A percentile compares a stretch with the other conserved stretches of the same genome.
phyloP scores from a whole-genome alignment of 1,140 invertebrate species.

The Diabrotica undecimpunctata region DNA sequence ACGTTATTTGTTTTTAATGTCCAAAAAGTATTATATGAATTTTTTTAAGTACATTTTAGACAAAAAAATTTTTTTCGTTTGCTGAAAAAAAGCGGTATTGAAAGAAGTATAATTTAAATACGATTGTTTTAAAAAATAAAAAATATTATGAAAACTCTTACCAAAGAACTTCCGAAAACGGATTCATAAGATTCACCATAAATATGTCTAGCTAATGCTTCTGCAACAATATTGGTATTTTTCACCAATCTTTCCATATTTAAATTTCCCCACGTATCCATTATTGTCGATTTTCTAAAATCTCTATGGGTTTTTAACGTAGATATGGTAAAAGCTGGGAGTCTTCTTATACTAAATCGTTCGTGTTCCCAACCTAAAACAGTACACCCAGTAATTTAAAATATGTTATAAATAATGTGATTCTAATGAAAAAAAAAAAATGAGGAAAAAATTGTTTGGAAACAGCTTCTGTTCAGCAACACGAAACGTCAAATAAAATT shows the following conservation, averaged over 20 bases:
- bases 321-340: constrained; percentile 33
- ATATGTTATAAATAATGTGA: not conserved
- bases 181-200: constrained; percentile 74
- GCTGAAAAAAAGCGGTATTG: too few species aligned
- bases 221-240: constrained; percentile 76
- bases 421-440: not conserved
- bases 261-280: constrained; percentile 58
- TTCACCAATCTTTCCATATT: constrained; percentile 59
- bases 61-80: too few species aligned
- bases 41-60: too few species aligned
- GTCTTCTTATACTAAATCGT: constrained; percentile 84
- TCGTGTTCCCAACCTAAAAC: constrained; percentile 93
- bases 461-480: too few species aligned
- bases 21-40: too few species aligned
- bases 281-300: constrained; percentile 57
- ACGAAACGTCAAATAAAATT: too few species aligned
- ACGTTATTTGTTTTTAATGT: too few species aligned
- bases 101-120: too few species aligned
- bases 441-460: too few species aligned
- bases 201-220: constrained; percentile 79
- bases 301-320: constrained; percentile 61
- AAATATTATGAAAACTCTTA: constrained; percentile 46
- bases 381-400: constrained; percentile 44
- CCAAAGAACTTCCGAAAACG: constrained; percentile 68
- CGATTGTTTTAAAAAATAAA: too few species aligned